Conservation (phyloP, 2,888 invertebrate genomes). For the Erebia ligea region DNA sequence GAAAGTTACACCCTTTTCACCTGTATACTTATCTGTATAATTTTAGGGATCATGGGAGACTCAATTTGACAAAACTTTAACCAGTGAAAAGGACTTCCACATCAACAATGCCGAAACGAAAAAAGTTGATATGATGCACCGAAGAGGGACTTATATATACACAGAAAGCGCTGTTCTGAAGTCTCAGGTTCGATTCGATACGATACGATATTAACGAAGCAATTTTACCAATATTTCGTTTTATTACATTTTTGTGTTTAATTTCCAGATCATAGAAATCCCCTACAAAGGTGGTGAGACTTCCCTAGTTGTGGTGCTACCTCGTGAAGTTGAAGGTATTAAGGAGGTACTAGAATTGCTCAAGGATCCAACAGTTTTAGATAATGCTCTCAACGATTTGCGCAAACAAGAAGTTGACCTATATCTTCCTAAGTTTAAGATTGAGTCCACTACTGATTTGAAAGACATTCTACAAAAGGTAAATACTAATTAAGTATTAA, state of each 20-base stretch:
- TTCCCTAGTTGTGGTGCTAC: constrained; percentile 89
- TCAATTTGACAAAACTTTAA: constrained; percentile 83
- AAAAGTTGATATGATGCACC: constrained; percentile 87
- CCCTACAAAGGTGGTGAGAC: constrained; percentile 87
- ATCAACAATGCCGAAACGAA: constrained; percentile 77
- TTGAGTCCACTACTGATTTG: constrained; percentile 88
- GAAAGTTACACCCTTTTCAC: too few species aligned
- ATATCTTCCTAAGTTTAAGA: constrained; percentile 89
- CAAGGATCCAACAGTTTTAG: constrained; percentile 62
- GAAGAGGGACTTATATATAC: constrained; percentile 69
- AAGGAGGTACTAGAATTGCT: constrained; percentile 84
- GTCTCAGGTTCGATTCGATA: constrained; percentile 67
- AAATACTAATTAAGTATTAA: constrained; percentile 39
- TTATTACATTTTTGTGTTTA: background rate
- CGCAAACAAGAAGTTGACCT: constrained; percentile 81
- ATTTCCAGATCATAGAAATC: constrained; percentile 85
- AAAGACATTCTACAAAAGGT: constrained; percentile 84
- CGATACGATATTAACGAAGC: too few species aligned
- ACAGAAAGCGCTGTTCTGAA: constrained; percentile 59
- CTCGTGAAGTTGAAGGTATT: constrained; percentile 87
- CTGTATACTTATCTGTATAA: too few species aligned
- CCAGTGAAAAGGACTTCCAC: constrained; percentile 85
- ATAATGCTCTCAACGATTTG: constrained; percentile 70
- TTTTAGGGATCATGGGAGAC: constrained; percentile 85
- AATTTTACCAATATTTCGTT: too few species aligned